These are phyloP conservation scores for Ceyx cyanopectus DNA, from an alignment of 2,113 vertebrate species.

Conservation along the genomic window DNA sequence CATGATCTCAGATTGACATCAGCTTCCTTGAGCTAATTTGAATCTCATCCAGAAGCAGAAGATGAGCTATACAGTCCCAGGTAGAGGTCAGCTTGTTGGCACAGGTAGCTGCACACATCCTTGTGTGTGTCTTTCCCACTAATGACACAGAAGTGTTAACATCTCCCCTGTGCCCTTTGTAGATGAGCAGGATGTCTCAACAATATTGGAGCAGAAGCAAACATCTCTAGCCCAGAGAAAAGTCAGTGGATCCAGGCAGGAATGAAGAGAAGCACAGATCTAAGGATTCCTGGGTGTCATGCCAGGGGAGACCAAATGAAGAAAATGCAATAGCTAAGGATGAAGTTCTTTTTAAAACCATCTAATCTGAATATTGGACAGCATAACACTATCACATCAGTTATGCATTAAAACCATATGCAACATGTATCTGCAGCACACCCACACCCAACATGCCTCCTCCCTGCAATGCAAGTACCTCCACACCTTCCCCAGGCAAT, in stretches of 20 bases:
- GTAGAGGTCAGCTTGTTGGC: background rate
- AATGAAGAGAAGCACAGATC: background rate
- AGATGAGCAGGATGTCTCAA: background rate
- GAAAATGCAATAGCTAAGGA: background rate
- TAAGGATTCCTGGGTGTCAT: background rate
- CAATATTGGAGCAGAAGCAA: background rate
- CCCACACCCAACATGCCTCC: background rate
- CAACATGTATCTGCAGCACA: background rate
- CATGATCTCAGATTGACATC: background rate
- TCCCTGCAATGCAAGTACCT: background rate
- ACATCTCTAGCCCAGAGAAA: background rate
- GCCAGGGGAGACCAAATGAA: background rate
- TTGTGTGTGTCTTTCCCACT: background rate
- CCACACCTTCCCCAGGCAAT: background rate
- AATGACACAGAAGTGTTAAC: background rate
- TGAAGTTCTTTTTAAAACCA: background rate
- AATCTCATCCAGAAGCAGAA: background rate
- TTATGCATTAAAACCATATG: background rate
- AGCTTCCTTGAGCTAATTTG: background rate
- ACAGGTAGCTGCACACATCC: background rate
- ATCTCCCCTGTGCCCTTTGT: background rate
- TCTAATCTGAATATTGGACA: background rate
- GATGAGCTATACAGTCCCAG: background rate
- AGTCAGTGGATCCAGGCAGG: background rate
- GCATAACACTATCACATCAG: background rate